These are phyloP conservation scores for Autographa pulchrina DNA, from an alignment of 2,888 invertebrate species.

Conservation along the genomic window DNA sequence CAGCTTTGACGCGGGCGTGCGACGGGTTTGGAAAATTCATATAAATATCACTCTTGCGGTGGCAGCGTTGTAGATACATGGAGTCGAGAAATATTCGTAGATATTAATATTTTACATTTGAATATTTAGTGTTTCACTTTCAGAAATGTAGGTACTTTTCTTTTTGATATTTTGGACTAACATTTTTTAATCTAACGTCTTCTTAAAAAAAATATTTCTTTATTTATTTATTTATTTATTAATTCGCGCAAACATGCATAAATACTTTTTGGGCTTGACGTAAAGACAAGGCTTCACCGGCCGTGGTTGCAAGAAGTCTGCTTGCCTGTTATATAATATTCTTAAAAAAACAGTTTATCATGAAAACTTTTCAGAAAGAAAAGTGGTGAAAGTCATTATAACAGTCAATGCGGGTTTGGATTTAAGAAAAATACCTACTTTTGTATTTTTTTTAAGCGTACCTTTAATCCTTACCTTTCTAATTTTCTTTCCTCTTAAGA, in stretches of 20 bases:
- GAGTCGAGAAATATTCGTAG: constrained; percentile 4
- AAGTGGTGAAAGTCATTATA: background rate
- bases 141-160: background rate
- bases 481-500: constrained; percentile 2
- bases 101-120: background rate
- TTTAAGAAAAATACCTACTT: background rate
- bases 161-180: background rate
- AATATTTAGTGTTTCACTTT: background rate
- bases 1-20: constrained; percentile 22
- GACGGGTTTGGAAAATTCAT: constrained; percentile 32
- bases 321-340: too few species aligned
- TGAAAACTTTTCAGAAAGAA: background rate
- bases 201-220: background rate
- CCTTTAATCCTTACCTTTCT: constrained; percentile 4
- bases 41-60: constrained; percentile 31
- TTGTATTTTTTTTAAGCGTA: constrained; percentile 2
- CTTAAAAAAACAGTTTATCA: background rate
- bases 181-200: too few species aligned
- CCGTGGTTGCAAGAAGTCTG: too few species aligned
- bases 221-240: too few species aligned
- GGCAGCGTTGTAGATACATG: constrained; percentile 9
- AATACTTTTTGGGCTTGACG: too few species aligned
- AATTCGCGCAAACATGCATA: too few species aligned
- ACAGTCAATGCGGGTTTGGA: background rate
- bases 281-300: too few species aligned